Evolutionary conservation across 1,140 invertebrate genomes (phyloP), one percentile per base, ranked within the genome.

Genomic region (Chrysomallon squamiferum): DNA sequence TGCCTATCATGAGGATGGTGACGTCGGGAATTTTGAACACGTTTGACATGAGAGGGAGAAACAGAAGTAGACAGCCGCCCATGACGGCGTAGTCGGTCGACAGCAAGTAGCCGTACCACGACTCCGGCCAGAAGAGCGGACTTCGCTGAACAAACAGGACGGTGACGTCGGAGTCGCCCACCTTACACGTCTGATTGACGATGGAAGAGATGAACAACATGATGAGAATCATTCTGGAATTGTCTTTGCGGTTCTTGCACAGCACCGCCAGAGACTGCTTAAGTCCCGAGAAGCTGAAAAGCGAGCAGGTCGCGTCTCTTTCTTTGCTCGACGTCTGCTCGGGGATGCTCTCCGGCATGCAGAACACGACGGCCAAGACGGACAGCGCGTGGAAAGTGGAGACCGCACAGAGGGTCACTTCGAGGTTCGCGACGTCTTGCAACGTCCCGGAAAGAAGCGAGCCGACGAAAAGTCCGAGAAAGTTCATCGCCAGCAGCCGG

Each of bases 51-150:
- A 84, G 43, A 0, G 84, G 84, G 18, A 83, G 72, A 9, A 85
- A 45, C 11, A 84, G 56, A 18, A 83, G 62, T 5, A 83, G 65
- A 64, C 73, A 77, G 0, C 80, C 25, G 6, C 83, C 84, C 74
- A 84, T 78, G 5, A 73, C 72, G 0, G 78, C 78, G 65, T 84
- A 85, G 62, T 84, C 82, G 6, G 80, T 66, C n/a, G 84, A 83
- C 50, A 84, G 45, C 1, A 84, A 68, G 64, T 84, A 85, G 0
- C 83, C 83, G 65, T 85, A 85, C 71, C 77, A 66, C 3, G 82
- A 80, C 54, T 77, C 73, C 7, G 71, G 67, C 84, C 84, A 85
- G 59, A 67, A 74, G 4, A 85, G 60, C 1, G 84, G 84, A 15
- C 65, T 65, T 43, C 71, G 65, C 35, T 78, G 68, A 0, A 82